These are phyloP conservation scores for Argyra leucocephala DNA, from an alignment of 2,888 invertebrate species.

Conservation along the genomic window DNA sequence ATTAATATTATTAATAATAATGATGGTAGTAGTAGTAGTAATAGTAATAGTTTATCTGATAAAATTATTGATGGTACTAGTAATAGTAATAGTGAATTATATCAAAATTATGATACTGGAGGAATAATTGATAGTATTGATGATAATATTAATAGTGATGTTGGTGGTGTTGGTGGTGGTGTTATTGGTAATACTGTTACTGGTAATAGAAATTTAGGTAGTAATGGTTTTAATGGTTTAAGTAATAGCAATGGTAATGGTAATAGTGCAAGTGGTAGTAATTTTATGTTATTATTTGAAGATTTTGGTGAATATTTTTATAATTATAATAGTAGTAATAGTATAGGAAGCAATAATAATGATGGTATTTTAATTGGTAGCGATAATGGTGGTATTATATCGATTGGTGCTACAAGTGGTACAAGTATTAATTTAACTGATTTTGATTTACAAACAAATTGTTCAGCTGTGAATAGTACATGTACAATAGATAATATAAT, in stretches of 20 bases:
- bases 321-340: constrained; percentile 43
- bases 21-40: not conserved
- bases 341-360: constrained; percentile 25
- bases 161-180: constrained; percentile 14
- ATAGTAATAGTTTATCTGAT: not conserved
- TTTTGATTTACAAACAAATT: constrained; percentile 39
- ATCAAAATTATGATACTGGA: constrained; percentile 27
- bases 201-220: constrained; percentile 10
- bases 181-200: constrained; percentile 10
- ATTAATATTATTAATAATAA: not conserved
- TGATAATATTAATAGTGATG: constrained; percentile 13
- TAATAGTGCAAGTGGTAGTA: constrained; percentile 35
- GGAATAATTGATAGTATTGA: constrained; percentile 17
- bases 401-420: constrained; percentile 35
- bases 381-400: constrained; percentile 22
- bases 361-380: constrained; percentile 8
- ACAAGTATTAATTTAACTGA: constrained; percentile 35
- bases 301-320: constrained; percentile 72
- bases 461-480: constrained; percentile 36
- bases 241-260: constrained; percentile 12
- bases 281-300: constrained; percentile 58
- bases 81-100: constrained; percentile 22
- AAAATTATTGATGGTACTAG: constrained; percentile 12
- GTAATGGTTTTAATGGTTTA: constrained; percentile 13
- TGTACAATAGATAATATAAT: constrained; percentile 32